phyloP scores from a whole-genome alignment of 2,888 invertebrate genomes.

The Nephrocerus scutellatus region DNA sequence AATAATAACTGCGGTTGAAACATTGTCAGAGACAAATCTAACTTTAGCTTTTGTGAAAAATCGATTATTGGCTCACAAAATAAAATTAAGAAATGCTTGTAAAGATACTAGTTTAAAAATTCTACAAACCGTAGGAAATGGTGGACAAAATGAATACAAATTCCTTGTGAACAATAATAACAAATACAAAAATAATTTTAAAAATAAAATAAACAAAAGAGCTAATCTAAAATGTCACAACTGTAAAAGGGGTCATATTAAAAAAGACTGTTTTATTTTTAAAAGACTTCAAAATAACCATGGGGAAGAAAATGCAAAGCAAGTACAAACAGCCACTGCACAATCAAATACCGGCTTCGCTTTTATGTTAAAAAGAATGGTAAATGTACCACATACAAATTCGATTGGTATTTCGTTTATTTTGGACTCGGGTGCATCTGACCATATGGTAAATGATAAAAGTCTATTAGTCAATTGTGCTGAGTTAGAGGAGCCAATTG shows the following conservation, averaged over 20 bases:
- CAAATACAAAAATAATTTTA: too few relatives aligned
- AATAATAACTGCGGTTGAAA: conserved; percentile 38
- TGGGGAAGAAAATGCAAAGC: conserved; percentile 5
- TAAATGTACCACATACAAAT: background rate
- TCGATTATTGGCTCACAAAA: conserved; percentile 23
- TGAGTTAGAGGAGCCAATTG: conserved; percentile 21
- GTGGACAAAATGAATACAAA: background rate
- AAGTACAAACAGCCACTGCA: conserved; percentile 5
- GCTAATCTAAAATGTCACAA: conserved; percentile 26
- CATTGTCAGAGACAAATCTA: conserved; percentile 31
- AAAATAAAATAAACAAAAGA: conserved; percentile 1
- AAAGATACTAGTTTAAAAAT: conserved; percentile 7
- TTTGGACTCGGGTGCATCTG: conserved; percentile 12
- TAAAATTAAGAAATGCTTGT: conserved; percentile 1
- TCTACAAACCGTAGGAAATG: background rate
- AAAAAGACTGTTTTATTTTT: too few relatives aligned
- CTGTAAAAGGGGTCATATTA: too few relatives aligned
- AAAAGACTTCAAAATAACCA: too few relatives aligned
- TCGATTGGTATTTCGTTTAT: conserved; percentile 3
- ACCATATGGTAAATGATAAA: conserved; percentile 16
- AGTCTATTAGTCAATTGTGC: conserved; percentile 7
- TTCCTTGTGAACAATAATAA: background rate
- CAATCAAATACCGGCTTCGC: conserved; percentile 1
- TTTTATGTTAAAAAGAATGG: conserved; percentile 1
- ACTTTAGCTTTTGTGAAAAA: conserved; percentile 37